Base-by-base conservation (phyloP, 2,113 vertebrate genomes). In the Oryctolagus cuniculus region DNA sequence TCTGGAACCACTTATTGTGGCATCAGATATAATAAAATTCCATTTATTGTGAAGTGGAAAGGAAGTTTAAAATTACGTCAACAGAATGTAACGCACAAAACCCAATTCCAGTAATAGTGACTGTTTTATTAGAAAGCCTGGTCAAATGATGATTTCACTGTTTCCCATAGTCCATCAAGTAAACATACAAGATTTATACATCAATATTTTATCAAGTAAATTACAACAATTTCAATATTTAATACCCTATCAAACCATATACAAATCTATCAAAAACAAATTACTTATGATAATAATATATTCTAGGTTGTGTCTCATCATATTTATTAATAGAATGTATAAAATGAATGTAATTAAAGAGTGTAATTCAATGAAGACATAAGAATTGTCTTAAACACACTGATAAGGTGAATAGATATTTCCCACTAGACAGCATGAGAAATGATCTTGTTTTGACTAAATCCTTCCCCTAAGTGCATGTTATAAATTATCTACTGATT, bases 51-150 rank as follows among this genome's bases (percentile, higher is more conserved):
- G 22, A 80, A 88, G 82, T 36, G 91, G 89, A 97, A 95, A 25
- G 17, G 5, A 96, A 92, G 78, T 94, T 67, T 95, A 74, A 53
- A 91, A 96, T 82, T 96, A 95, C 2, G 25, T 96, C 95, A 98
- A 66, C 80, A 89, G 29, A 95, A 19, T 38, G 51, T 1, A 83
- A 90, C 67, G 77, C 31, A 96, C 89, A 96, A 95, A 95, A 8
- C 87, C 34, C 55, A 87, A 66, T 88, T 96, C 93, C 63, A 93
- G 94, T 86, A 36, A 93, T 36, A 61, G 21, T 91, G 73, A 88
- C 90, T 83, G 67, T 58, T 25, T 91, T 74, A 72, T 67, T 89
- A 85, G 69, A 90, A 94, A 96, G 81, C 74, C 89, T 79, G 27
- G 29, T 85, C 77, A 97, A 94, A 88, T 10, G 51, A 93, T 73